phyloP scores from a whole-genome alignment of 2,797 vertebrate genomes.

The Pangasius djambal region DNA sequence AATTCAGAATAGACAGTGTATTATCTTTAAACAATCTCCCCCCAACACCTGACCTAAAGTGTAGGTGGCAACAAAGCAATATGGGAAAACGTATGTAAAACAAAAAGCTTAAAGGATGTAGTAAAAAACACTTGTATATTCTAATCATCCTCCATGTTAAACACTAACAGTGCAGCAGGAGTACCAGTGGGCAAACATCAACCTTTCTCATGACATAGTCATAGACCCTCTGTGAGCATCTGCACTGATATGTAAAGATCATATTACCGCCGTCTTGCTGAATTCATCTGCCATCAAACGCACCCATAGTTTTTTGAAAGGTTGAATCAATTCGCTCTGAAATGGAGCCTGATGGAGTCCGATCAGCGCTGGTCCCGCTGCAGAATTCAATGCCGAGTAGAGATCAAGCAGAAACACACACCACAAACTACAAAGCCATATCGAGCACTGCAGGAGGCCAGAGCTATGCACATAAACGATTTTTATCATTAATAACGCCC shows the following conservation, averaged over 20 bases:
- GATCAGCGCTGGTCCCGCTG: slow-evolving; percentile 31
- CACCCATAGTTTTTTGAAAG: slow-evolving; percentile 57
- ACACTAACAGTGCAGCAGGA: neutral
- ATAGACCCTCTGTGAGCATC: slow-evolving; percentile 14
- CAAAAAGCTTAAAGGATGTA: neutral
- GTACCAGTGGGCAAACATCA: neutral
- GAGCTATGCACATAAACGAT: slow-evolving; percentile 74
- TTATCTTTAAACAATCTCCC: neutral
- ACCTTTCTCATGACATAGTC: slow-evolving; percentile 1
- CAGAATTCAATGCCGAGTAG: slow-evolving; percentile 60
- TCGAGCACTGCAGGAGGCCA: slow-evolving; percentile 65
- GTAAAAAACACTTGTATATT: neutral
- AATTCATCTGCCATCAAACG: slow-evolving; percentile 56
- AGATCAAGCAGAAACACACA: slow-evolving; percentile 59
- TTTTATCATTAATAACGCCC: slow-evolving; percentile 80
- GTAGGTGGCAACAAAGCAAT: neutral
- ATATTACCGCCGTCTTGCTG: slow-evolving; percentile 52
- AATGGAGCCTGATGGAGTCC: slow-evolving; percentile 44
- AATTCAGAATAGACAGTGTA: neutral
- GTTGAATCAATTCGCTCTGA: slow-evolving; percentile 57
- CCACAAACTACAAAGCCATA: slow-evolving; percentile 63
- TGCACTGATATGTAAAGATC: slow-evolving; percentile 51
- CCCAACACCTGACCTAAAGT: neutral
- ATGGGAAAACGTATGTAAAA: neutral
- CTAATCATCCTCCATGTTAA: slow-evolving; percentile 19